Percentiles rank a stretch among this genome's conserved stretches.
Evolutionary conservation across 2,113 vertebrate genomes (phyloP).

Genomic region (Pelmatolapia mariae): DNA sequence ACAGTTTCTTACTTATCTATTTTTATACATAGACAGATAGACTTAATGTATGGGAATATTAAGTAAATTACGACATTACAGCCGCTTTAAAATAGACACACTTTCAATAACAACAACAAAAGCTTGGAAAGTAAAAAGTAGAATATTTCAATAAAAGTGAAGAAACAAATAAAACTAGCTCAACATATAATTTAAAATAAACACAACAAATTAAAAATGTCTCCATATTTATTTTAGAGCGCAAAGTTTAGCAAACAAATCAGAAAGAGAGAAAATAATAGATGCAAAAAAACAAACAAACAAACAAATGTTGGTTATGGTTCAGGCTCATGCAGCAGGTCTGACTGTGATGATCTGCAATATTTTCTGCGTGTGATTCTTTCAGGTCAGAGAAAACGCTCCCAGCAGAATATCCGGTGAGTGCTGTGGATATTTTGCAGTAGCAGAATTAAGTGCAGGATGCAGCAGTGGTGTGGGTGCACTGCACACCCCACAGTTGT

Average conservation of each 20-base stretch:
- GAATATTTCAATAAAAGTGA: neutral
- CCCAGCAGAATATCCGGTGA: constrained; percentile 12
- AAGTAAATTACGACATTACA: neutral
- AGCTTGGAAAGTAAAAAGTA: neutral
- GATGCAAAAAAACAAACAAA: neutral
- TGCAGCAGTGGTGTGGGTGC: constrained; percentile 52
- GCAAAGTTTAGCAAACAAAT: neutral
- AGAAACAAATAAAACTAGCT: neutral
- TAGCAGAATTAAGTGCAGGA: constrained; percentile 29
- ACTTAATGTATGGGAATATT: neutral
- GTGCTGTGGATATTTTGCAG: constrained; percentile 24
- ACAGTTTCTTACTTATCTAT: neutral
- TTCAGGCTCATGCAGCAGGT: neutral
- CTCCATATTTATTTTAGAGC: neutral
- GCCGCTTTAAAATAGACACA: neutral
- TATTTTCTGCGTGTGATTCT: neutral
- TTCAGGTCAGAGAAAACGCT: neutral
- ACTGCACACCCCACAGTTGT: constrained; percentile 50
- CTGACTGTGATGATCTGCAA: neutral
- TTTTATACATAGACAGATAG: neutral
- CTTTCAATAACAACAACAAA: neutral
- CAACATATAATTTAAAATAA: neutral
- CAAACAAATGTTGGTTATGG: neutral
- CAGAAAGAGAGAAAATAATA: neutral
- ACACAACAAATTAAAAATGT: neutral